Conservation (phyloP, 1,140 invertebrate species). For the Calephelis nemesis region DNA sequence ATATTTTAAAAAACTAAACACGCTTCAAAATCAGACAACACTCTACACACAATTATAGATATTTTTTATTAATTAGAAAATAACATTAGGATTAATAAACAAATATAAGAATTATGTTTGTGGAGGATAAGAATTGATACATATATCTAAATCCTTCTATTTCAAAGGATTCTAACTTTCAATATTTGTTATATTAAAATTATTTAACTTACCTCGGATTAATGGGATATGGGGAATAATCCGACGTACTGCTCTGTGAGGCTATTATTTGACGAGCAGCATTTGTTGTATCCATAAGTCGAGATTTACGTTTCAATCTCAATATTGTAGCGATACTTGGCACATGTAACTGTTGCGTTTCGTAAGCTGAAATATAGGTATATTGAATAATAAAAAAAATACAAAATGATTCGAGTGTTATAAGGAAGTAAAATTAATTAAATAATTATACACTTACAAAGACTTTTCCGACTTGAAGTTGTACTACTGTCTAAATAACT, state of each 20-base stretch:
- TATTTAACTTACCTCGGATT: slow-evolving; percentile 43
- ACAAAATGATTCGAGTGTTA: not conserved
- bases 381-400: slow-evolving; percentile 20
- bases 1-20: no score
- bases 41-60: no score
- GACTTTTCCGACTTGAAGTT: slow-evolving; percentile 21
- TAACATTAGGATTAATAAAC: no score
- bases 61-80: no score
- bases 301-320: slow-evolving; percentile 79
- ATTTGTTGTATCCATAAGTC: slow-evolving; percentile 82
- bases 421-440: no score
- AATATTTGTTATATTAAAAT: not conserved
- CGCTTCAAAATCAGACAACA: no score
- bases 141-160: no score
- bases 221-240: slow-evolving; percentile 42
- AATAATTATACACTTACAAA: slow-evolving; percentile 31
- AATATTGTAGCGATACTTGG: slow-evolving; percentile 71
- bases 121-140: no score
- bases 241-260: slow-evolving; percentile 64
- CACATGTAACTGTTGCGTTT: slow-evolving; percentile 55
- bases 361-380: slow-evolving; percentile 49
- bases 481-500: slow-evolving; percentile 19
- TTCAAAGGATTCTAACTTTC: no score
- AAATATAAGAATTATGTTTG: no score
- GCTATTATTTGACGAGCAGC: slow-evolving; percentile 82